Base-by-base conservation (phyloP, 2,888 invertebrate genomes). In the Thera obeliscata region DNA sequence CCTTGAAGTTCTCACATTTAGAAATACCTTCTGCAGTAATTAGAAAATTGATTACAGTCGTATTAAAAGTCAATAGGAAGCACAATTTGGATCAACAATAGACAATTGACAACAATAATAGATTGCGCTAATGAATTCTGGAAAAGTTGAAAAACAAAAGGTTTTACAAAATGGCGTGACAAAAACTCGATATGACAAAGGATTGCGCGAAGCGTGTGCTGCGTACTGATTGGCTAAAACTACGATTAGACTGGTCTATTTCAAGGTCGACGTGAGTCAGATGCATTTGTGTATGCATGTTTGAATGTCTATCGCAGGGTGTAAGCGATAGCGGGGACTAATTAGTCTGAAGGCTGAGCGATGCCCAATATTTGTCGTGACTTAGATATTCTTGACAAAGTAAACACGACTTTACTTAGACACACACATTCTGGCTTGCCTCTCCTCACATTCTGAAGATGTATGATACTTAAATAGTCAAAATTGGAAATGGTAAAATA, bases 161-260 rank as follows among this genome's bases (percentile, higher is more conserved):
- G 78, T 79, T 78, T 69, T 76, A 80, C 78, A 80, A 86, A 88
- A 85, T 85, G 72, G 84, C 86, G 80, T 85, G 81, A 82, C 82
- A 81, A 80, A 73, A 80, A 77, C 72, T 73, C 72, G 80, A 78
- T 82, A 56, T 59, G 86, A 90, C 90, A 90, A 91, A 90, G 88
- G 87, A 86, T 83, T 78, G 81, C 80, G 70, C 61, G 66, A 76
- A 78, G 77, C 86, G 86, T 86, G 89, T 77, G 78, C 78, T 50
- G 90, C 83, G 82, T 91, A 85, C 87, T 89, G 93, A 93, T 92
- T 91, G 91, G 93, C 80, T 91, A 88, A 90, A 90, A 89, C 84
- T 86, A 75, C 87, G 89, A 91, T 90, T 90, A 88, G 90, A 90
- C 87, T 86, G 85, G 86, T 87, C 89, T 87, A 85, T 88, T 86